Conservation (phyloP, 2,888 invertebrate genomes). For the Acronicta leporina region DNA sequence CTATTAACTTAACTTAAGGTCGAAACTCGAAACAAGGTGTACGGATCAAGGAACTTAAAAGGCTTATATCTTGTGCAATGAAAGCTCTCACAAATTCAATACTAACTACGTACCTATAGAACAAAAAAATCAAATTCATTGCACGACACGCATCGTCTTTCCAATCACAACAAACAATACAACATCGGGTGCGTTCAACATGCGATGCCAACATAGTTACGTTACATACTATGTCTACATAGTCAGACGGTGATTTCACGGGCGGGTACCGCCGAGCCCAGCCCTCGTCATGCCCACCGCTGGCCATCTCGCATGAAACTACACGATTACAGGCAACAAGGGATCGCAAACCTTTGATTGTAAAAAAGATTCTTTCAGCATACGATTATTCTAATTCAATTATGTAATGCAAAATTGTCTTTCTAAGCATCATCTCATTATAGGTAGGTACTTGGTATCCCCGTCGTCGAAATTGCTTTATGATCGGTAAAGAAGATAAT, state of each 20-base stretch:
- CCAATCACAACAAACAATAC: conserved; percentile 25
- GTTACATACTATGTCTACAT: not conserved
- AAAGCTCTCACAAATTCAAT: too few species aligned
- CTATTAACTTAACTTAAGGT: too few species aligned
- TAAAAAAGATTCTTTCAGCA: not conserved
- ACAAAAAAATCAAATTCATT: not conserved
- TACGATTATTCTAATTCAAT: too few species aligned
- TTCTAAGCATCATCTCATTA: too few species aligned
- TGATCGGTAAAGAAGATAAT: too few species aligned
- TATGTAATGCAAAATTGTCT: too few species aligned
- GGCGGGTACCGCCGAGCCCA: conserved; percentile 54
- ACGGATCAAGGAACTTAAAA: too few species aligned
- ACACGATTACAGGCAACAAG: conserved; percentile 11
- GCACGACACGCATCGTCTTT: conserved; percentile 3
- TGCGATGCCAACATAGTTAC: conserved; percentile 5
- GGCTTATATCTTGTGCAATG: too few species aligned
- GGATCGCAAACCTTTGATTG: conserved; percentile 1
- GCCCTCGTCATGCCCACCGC: conserved; percentile 32
- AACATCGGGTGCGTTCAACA: conserved; percentile 7
- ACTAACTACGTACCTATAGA: not conserved
- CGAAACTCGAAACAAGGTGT: too few species aligned
- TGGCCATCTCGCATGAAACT: conserved; percentile 31
- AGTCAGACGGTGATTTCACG: conserved; percentile 54
- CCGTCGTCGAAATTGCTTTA: too few species aligned
- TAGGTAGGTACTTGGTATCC: too few species aligned